phyloP scores from a whole-genome alignment of 1,140 invertebrate species.

The Brachionus rotundiformis region DNA sequence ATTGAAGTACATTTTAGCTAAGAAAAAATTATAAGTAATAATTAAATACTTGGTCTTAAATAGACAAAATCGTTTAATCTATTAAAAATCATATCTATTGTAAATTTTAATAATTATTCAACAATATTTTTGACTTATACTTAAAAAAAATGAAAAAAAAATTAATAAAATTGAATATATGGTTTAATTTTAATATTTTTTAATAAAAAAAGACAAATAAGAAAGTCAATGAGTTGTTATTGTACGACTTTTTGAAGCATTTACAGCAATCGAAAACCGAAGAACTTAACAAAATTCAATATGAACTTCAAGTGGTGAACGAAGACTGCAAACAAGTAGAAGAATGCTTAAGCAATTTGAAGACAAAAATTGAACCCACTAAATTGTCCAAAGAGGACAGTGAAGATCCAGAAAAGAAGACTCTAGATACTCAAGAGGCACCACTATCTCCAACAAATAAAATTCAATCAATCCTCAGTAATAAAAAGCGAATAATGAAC shows the following conservation, averaged over 20 bases:
- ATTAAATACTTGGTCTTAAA: too few relatives aligned
- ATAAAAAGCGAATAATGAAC: slow-evolving; percentile 74
- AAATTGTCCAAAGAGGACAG: slow-evolving; percentile 31
- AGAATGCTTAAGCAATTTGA: slow-evolving; percentile 40
- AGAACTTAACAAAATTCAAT: slow-evolving; percentile 55
- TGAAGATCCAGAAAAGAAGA: slow-evolving; percentile 49
- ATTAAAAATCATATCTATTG: too few relatives aligned
- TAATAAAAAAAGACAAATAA: slow-evolving; percentile 36
- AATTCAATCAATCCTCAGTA: slow-evolving; percentile 65
- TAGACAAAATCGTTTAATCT: too few relatives aligned
- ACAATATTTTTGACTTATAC: too few relatives aligned
- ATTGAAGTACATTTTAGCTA: too few relatives aligned
- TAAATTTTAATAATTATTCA: too few relatives aligned
- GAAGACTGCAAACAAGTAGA: slow-evolving; percentile 55
- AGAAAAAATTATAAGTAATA: too few relatives aligned
- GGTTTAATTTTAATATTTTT: too few relatives aligned
- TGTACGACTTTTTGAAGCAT: slow-evolving; percentile 47
- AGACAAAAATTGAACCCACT: background rate
- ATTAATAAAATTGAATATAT: too few relatives aligned
- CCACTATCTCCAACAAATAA: slow-evolving; percentile 52
- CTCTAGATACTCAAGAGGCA: background rate
- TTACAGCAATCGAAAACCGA: slow-evolving; percentile 52
- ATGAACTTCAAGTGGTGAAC: slow-evolving; percentile 55
- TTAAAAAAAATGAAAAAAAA: too few relatives aligned
- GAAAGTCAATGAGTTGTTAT: slow-evolving; percentile 50